Evolutionary conservation across 2,797 vertebrate species (phyloP), one percentile per base, ranked within the genome.

Genomic region (Liasis olivaceus): DNA sequence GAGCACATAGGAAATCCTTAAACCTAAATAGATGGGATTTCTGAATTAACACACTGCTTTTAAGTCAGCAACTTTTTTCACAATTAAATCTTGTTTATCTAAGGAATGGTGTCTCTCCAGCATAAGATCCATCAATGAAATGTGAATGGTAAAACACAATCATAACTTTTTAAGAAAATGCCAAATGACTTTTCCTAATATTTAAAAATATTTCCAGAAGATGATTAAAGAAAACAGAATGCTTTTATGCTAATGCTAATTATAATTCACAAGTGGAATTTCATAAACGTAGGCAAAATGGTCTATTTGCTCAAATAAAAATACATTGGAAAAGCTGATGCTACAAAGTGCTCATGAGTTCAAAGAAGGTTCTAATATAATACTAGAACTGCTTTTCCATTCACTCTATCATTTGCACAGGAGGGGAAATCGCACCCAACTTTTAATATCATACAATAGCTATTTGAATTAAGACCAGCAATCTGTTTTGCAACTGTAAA

Each of bases 201-300:
- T 63, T 85, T 47, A 31, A 85, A 85, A 51, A 85, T 51, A 62
- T 47, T 63, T 91, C 47, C 14, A 54, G 36, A 91, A 24, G 88
- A 91, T 13, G 20, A 93, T 22, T 47, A 89, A 85, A 36, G 36
- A 36, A 93, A 86, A 64, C 2, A 1, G 3, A 90, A 12, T 72
- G 64, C 66, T 72, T 12, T 51, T 0, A 31, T 6, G 8, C 24
- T 92, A 4, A 84, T 92, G 91, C 64, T 28, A 92, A 15, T 66
- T 0, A n/a, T 0, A 77, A 1, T 89, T 2, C 2, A 93, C 9
- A 92, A 93, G 91, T 1, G 69, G 91, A 6, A 20, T 1, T 58
- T 54, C 12, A 93, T 8, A 54, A 2, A 58, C 81, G 91, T 4
- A 93, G 91, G 85, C 1, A 2, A 93, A 94, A 91, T n/a, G 72